Evolutionary conservation across 2,888 invertebrate species (phyloP).

Genomic region (Dolichomitus sp.): DNA sequence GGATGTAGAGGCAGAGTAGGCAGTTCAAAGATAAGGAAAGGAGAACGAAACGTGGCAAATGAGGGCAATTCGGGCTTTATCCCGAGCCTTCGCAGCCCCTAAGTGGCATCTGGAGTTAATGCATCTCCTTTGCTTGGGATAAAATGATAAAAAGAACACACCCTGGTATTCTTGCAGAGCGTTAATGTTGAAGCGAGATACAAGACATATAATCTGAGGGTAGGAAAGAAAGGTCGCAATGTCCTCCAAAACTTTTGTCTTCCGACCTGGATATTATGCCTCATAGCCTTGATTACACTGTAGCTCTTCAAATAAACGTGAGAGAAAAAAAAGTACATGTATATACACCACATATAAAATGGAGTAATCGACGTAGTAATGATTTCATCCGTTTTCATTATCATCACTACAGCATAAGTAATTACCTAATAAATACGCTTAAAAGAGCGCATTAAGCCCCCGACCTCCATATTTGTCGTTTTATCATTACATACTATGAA

Average conservation of each 20-base stretch:
- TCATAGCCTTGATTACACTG: background rate
- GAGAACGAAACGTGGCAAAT: slow-evolving; percentile 18
- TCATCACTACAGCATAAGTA: background rate
- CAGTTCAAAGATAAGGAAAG: slow-evolving; percentile 9
- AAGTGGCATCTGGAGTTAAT: slow-evolving; percentile 16
- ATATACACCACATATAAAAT: background rate
- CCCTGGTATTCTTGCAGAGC: background rate
- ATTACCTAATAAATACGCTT: background rate
- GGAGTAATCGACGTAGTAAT: background rate
- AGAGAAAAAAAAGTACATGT: background rate
- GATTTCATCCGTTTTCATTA: slow-evolving; percentile 1
- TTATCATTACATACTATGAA: background rate
- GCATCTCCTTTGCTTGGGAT: slow-evolving; percentile 3
- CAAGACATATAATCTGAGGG: background rate
- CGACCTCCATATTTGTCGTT: background rate
- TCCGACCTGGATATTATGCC: slow-evolving; percentile 1
- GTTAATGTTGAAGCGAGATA: slow-evolving; percentile 13
- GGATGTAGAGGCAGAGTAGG: background rate
- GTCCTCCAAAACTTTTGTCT: background rate
- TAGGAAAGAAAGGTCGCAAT: background rate
- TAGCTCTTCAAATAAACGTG: slow-evolving; percentile 6
- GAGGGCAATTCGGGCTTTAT: slow-evolving; percentile 21
- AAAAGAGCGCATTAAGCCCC: background rate
- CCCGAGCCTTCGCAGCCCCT: background rate
- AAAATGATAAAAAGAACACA: slow-evolving; percentile 10